phyloP scores from a whole-genome alignment of 2,888 invertebrate genomes.

The Malacosoma neustria region DNA sequence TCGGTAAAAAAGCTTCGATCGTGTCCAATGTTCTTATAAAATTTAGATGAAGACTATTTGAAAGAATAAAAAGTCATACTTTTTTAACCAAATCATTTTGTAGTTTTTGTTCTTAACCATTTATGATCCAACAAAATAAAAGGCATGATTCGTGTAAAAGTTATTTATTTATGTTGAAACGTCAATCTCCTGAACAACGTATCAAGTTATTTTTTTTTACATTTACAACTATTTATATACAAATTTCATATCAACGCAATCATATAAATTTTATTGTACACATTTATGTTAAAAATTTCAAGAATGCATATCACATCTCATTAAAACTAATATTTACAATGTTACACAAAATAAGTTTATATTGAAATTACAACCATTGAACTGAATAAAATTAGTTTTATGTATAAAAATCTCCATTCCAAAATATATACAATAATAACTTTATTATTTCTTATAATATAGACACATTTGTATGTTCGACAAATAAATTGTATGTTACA shows the following conservation, averaged over 20 bases:
- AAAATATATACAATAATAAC: slow-evolving; percentile 61
- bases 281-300: slow-evolving; percentile 54
- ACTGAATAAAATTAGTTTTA: slow-evolving; percentile 52
- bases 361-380: slow-evolving; percentile 51
- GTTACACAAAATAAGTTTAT: slow-evolving; percentile 32
- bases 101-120: slow-evolving; percentile 27
- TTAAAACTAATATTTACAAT: slow-evolving; percentile 57
- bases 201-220: slow-evolving; percentile 66
- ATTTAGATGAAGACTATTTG: slow-evolving; percentile 75
- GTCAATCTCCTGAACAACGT: slow-evolving; percentile 67
- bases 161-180: slow-evolving; percentile 69
- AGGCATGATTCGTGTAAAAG: slow-evolving; percentile 51
- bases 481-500: slow-evolving; percentile 54
- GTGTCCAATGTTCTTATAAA: slow-evolving; percentile 76
- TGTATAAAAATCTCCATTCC: slow-evolving; percentile 64
- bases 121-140: slow-evolving; percentile 9
- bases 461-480: slow-evolving; percentile 47
- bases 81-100: slow-evolving; percentile 69
- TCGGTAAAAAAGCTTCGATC: slow-evolving; percentile 74
- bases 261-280: slow-evolving; percentile 68
- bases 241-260: slow-evolving; percentile 63
- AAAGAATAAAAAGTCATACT: slow-evolving; percentile 75
- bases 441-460: slow-evolving; percentile 56
- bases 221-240: slow-evolving; percentile 70
- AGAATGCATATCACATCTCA: slow-evolving; percentile 66